Conservation (phyloP, 2,113 vertebrate genomes). For the Perca fluviatilis region DNA sequence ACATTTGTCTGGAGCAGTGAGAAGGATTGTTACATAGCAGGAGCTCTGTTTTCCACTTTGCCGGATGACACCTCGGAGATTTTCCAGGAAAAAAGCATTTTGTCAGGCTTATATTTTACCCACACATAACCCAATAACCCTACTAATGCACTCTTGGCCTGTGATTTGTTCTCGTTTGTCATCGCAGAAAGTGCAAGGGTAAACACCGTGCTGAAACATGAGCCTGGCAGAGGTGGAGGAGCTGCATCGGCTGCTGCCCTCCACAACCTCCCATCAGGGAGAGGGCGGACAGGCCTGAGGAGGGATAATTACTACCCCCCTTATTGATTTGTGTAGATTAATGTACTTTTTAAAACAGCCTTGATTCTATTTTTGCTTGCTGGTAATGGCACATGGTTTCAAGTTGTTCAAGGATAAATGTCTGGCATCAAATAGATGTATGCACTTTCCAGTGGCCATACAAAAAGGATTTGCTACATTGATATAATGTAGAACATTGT, state of each 20-base stretch:
- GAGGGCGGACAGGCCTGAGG: slow-evolving; percentile 29
- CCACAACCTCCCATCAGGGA: slow-evolving; percentile 21
- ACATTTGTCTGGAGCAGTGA: slow-evolving; percentile 37
- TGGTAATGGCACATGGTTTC: background rate
- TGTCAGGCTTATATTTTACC: slow-evolving; percentile 66
- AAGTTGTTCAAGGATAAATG: slow-evolving; percentile 20
- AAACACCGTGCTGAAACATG: slow-evolving; percentile 56
- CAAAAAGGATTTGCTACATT: background rate
- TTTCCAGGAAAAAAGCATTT: slow-evolving; percentile 51
- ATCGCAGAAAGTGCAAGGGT: slow-evolving; percentile 56
- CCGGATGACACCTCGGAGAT: slow-evolving; percentile 59
- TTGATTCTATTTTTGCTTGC: slow-evolving; percentile 28
- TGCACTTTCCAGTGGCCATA: background rate
- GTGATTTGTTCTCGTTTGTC: slow-evolving; percentile 77
- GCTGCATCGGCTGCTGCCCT: slow-evolving; percentile 33
- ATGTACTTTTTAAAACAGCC: slow-evolving; percentile 38
- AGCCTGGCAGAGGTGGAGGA: slow-evolving; percentile 49
- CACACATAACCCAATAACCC: slow-evolving; percentile 67
- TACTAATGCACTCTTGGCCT: slow-evolving; percentile 59
- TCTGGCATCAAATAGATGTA: background rate
- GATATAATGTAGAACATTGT: background rate
- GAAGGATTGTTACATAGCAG: slow-evolving; percentile 34
- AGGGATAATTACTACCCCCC: slow-evolving; percentile 51
- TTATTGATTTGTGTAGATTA: slow-evolving; percentile 55
- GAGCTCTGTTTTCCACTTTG: slow-evolving; percentile 53